Evolutionary conservation across 2,797 vertebrate species (phyloP), one percentile per base, ranked within the genome.

Genomic region (Lindbergichthys nudifrons): DNA sequence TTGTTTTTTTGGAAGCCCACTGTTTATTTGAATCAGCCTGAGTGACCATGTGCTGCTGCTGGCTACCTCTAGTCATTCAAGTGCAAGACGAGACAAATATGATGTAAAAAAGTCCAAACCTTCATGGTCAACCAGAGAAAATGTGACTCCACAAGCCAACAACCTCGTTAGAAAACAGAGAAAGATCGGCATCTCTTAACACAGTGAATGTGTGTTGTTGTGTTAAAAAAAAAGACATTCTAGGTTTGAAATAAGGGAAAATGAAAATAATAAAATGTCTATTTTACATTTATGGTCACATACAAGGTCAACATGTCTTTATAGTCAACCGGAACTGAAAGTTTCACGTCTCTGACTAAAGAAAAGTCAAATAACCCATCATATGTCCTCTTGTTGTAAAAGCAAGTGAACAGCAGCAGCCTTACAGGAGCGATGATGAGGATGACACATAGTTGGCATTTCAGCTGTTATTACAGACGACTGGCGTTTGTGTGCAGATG

Each of bases 391-490:
- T 42, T 0, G 0, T 47, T 56, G 23, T 30, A 9, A 70, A 81
- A 50, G 32, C 6, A 9, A 64, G 56, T 10, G 61, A 9, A 36
- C 6, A 71, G 59, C 67, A 5, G 51, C 69, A 59, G 67, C 41
- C 47, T 43, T 12, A 6, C 64, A 54, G 58, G 41, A 73, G 26
- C 21, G 3, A 15, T 58, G 64, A 65, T 54, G 70, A 63, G 54
- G 70, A 45, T 3, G 61, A 42, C 36, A 18, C 15, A 41, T 69
- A 70, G 41, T 42, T 84, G 73, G 54, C 61, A 68, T 87, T 84
- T 80, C 77, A 56, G 73, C 60, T 51, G 62, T 65, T 73, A 69
- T 71, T 60, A 39, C 62, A 70, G 66, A 72, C 64, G 74, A 73
- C 73, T 84, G 80, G 52, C 61, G 56, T 66, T 72, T 21, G 42